Evolutionary conservation across 64 coral and sea anemone genomes (phyloP).

Genomic region (Porites australiensis): DNA sequence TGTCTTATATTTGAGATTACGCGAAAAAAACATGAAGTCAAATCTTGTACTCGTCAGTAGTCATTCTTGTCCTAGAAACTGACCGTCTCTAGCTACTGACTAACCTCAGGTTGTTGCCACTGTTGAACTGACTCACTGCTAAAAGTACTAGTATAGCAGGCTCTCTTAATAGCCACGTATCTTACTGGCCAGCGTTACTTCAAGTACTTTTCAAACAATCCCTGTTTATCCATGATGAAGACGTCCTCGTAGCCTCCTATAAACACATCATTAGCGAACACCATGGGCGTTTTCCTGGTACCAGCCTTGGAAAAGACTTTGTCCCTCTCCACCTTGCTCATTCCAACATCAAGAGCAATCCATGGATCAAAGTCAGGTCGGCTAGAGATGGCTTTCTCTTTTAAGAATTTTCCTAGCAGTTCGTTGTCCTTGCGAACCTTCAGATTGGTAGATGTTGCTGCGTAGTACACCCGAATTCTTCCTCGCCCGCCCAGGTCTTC

Average conservation of each 20-base stretch:
- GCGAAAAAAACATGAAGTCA: too few species aligned
- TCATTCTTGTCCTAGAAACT: too few species aligned
- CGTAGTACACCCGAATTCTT: slow-evolving; percentile 87
- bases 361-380: slow-evolving; percentile 66
- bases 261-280: slow-evolving; percentile 86
- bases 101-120: background rate
- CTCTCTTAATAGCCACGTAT: background rate
- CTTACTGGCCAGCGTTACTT: background rate
- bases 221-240: slow-evolving; percentile 87
- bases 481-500: slow-evolving; percentile 50
- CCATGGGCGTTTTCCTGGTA: slow-evolving; percentile 81
- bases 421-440: slow-evolving; percentile 74
- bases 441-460: slow-evolving; percentile 76
- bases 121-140: background rate
- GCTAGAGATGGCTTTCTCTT: slow-evolving; percentile 73
- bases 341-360: slow-evolving; percentile 85
- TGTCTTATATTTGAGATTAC: too few species aligned
- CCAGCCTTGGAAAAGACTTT: slow-evolving; percentile 88
- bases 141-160: background rate
- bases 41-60: too few species aligned
- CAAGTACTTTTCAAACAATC: slow-evolving; percentile 77
- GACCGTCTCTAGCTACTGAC: too few species aligned
- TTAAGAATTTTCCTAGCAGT: slow-evolving; percentile 78
- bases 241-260: slow-evolving; percentile 93
- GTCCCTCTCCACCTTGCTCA: slow-evolving; percentile 74